phyloP scores from a whole-genome alignment of 2,797 vertebrate genomes.

The Alectoris magna region DNA sequence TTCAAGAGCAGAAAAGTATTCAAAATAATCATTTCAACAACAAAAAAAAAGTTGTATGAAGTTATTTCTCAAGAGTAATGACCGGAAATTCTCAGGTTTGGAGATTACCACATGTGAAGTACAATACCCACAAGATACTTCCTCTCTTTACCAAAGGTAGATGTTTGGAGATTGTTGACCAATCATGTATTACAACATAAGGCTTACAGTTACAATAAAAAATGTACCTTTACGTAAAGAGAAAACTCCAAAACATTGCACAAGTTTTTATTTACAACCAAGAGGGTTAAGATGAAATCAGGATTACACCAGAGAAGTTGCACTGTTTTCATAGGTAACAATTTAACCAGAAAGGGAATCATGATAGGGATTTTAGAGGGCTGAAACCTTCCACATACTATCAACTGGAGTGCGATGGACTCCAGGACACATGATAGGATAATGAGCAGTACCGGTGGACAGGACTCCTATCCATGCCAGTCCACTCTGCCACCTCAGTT shows the following conservation, averaged over 20 bases:
- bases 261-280: slow-evolving; percentile 17
- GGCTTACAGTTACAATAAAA: background rate
- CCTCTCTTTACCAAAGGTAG: background rate
- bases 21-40: background rate
- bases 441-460: background rate
- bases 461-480: background rate
- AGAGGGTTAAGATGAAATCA: background rate
- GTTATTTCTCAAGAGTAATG: background rate
- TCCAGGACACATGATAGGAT: background rate
- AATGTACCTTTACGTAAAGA: background rate
- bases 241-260: slow-evolving; percentile 14
- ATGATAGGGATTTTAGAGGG: background rate
- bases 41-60: background rate
- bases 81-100: background rate
- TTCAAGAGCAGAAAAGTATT: background rate
- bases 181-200: background rate
- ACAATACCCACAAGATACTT: background rate
- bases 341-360: background rate
- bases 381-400: background rate
- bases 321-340: background rate
- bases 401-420: background rate
- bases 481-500: background rate
- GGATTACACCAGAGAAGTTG: slow-evolving; percentile 10
- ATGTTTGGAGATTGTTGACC: slow-evolving; percentile 1
- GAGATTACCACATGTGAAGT: background rate